Base-by-base conservation (phyloP, 2,113 vertebrate species). In the Gopherus evgoodei region DNA sequence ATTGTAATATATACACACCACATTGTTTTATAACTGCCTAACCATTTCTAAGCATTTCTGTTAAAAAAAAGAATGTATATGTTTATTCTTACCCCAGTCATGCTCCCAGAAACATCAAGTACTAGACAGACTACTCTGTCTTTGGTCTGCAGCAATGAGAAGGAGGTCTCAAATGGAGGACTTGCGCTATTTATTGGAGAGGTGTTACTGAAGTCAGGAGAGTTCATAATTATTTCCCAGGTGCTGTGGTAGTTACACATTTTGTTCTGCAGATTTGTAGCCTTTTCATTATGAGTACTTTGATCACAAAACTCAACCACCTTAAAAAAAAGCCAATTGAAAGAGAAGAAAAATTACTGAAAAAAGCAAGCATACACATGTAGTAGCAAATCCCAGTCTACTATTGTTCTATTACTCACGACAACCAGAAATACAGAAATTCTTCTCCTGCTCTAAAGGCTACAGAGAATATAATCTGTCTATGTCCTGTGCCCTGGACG, bases 21-120 rank as follows among this genome's bases (percentile, higher is more conserved):
- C 44, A 29, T 16, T 9, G 3, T 84, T 75, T 88, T 62, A 7
- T 75, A 56, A 38, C n/a, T 59, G 31, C 57, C 56, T 44, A 25
- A 50, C 62, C 42, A 2, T 56, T 81, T 69, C 13, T 69, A 78
- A 54, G 13, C 5, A 17, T 76, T 92, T 90, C 84, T 83, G 6
- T 42, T 42, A 3, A 69, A 78, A 83, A 53, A 9, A 54, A 53
- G 35, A 27, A 44, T 59, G 56, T 50, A 9, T 54, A 57, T 88
- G 62, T 35, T 11, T 29, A 72, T 35, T 89, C 98, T 96, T 97
- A 98, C 98, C 8, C 0, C 4, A 8, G 0, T 0, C 97, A 98
- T 98, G 88, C 98, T 98, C 90, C 94, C 96, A 83, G 98, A 98
- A 86, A 98, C 95, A 96, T 98, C 98, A 82, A 98, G 96, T 47